These are phyloP conservation scores for Aproaerema taeniolella DNA, from an alignment of 2,888 invertebrate species.

Conservation along the genomic window DNA sequence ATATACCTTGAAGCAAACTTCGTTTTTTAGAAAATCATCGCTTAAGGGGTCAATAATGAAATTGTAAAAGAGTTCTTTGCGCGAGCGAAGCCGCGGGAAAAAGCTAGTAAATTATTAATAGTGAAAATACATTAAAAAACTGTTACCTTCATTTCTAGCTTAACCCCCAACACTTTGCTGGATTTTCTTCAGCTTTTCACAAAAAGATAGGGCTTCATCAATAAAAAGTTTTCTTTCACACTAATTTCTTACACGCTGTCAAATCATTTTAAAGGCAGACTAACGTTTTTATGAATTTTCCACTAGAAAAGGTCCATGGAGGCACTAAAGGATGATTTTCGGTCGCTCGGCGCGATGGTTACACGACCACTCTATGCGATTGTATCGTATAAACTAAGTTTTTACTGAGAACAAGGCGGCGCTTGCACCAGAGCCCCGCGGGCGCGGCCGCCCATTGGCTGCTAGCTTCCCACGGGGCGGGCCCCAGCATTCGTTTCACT, in stretches of 20 bases:
- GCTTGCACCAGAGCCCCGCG: slow-evolving; percentile 23
- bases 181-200: slow-evolving; percentile 34
- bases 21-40: too few species aligned
- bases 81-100: too few species aligned
- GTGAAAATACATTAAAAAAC: too few species aligned
- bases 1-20: too few species aligned
- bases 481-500: slow-evolving; percentile 21
- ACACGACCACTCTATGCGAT: slow-evolving; percentile 41
- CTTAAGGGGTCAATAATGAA: too few species aligned
- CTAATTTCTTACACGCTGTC: slow-evolving; percentile 36
- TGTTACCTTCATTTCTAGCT: slow-evolving; percentile 68
- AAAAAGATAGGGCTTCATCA: slow-evolving; percentile 39
- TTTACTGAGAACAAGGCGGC: slow-evolving; percentile 33
- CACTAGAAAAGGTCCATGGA: slow-evolving; percentile 8
- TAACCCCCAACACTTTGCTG: slow-evolving; percentile 58
- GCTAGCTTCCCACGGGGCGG: slow-evolving; percentile 25
- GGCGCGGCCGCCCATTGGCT: slow-evolving; percentile 34
- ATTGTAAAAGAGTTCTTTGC: too few species aligned
- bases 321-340: slow-evolving; percentile 8
- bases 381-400: slow-evolving; percentile 43
- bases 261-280: slow-evolving; percentile 29
- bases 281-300: too few species aligned
- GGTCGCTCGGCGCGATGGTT: slow-evolving; percentile 2
- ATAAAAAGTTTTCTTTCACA: too few species aligned
- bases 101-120: too few species aligned